Evolutionary conservation across 2,888 invertebrate species (phyloP), one percentile per base, ranked within the genome.

Genomic region (Heteromyza rotundicornis): DNA sequence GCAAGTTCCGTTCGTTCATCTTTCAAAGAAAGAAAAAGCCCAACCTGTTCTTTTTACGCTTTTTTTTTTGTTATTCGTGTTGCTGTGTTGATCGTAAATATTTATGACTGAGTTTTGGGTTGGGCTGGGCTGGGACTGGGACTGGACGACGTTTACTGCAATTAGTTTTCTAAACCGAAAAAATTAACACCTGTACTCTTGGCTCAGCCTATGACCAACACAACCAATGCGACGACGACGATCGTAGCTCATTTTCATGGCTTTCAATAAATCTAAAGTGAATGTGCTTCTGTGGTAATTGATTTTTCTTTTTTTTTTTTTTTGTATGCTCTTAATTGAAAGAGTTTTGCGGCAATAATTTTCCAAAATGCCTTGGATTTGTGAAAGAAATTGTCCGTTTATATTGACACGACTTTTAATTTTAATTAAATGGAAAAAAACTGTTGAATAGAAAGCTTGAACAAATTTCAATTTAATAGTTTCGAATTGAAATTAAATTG

Each of bases 151-250:
- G 24, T 51, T 51, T 36, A 23, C 40, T 22, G 44, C 36, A 40
- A 55, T 55, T 55, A 44, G 53, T 55, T 23, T 20, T 44, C 22
- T 16, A 36, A 14, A 55, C 55, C 19, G n/a, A n/a, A n/a, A n/a
- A 55, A 44, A 55, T 55, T 55, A 55, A 55, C 55, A 55, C 55
- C 55, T 55, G 55, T n/a, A 36, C n/a, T 3, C 19, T n/a, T n/a
- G 19, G n/a, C 3, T 40, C 3, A 40, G n/a, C n/a, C n/a, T 7
- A n/a, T 27, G 27, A 10, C 27, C 7, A 27, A 10, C 27, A 27
- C 5, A 27, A 27, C 10, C 27, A 27, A 10, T 27, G 7, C 10
- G 40, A 40, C 5, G 16, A 40, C 40, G 16, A 40, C 27, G 8
- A 40, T n/a, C 40, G 14, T 40, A 10, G 10, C 14, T 40, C 40